Evolutionary conservation across 2,797 vertebrate species (phyloP).

Genomic region (Takifugu ocellatus): DNA sequence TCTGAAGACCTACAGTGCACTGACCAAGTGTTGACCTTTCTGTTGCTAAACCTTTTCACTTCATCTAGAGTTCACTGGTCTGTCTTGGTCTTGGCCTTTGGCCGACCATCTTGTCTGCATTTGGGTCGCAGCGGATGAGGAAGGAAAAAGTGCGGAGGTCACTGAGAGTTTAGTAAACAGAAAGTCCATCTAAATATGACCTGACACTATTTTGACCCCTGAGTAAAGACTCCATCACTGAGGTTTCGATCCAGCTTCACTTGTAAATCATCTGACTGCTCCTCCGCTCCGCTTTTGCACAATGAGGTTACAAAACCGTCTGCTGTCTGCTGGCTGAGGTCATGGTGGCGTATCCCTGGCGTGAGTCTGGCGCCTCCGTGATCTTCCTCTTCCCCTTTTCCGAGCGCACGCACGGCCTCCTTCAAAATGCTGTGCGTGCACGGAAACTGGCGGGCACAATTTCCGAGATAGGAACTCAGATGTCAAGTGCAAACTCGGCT

Average conservation of each 20-base stretch:
- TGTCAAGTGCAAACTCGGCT: not conserved
- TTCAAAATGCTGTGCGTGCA: constrained; percentile 27
- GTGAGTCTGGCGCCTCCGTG: constrained; percentile 51
- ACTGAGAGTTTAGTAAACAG: constrained; percentile 64
- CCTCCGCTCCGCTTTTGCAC: constrained; percentile 39
- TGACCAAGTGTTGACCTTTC: constrained; percentile 45
- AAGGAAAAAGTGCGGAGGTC: constrained; percentile 55
- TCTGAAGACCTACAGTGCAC: constrained; percentile 9
- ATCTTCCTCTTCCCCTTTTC: constrained; percentile 68
- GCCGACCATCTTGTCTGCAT: constrained; percentile 25
- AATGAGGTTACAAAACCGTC: constrained; percentile 60
- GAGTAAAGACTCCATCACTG: not conserved
- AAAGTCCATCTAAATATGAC: constrained; percentile 50
- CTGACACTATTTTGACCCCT: constrained; percentile 40
- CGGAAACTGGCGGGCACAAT: constrained; percentile 14
- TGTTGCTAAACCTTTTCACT: constrained; percentile 35
- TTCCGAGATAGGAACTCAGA: constrained; percentile 6
- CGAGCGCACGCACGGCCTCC: constrained; percentile 47
- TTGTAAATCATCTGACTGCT: constrained; percentile 2
- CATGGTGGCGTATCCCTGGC: constrained; percentile 49
- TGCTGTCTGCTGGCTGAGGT: constrained; percentile 62
- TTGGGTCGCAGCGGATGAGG: constrained; percentile 20
- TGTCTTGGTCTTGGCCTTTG: constrained; percentile 33
- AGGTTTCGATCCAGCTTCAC: no score
- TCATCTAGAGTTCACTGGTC: constrained; percentile 7